Evolutionary conservation across 2,113 vertebrate species (phyloP), one percentile per base, ranked within the genome.

Genomic region (Sus scrofa): DNA sequence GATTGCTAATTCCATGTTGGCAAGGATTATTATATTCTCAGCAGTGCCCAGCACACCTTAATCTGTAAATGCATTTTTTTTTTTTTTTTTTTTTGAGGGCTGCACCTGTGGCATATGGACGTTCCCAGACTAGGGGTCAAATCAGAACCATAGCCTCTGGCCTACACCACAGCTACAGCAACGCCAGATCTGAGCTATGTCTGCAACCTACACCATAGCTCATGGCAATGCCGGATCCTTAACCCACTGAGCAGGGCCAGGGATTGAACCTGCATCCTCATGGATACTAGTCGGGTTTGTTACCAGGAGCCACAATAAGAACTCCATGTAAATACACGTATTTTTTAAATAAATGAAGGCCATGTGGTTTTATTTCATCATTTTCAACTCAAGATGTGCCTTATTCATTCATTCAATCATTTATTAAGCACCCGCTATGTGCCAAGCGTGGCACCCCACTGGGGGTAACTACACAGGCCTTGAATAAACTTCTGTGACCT

Each of bases 401-500:
- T 63, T 22, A 50, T 50, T 67, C 60, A 88, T 10, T 27, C 67
- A 52, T 73, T 44, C 44, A 54, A 0, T 77, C 54, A 52, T 12
- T 39, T 32, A 37, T 7, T 12, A 52, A 93, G 88, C 62, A 95
- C 83, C 77, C 74, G 65, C 91, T 97, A 86, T 60, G 14, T 19
- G 39, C 92, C 96, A 96, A 98, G 96, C 91, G 87, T 7, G 2
- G n/a, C 4, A 70, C 27, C 12, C 14, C n/a, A 78, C 54, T 9
- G 37, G 71, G 13, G 75, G 5, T 94, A 91, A 96, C 95, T 95
- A 87, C 97, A 95, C 77, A 82, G 87, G 95, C 97, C 98, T 98
- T 96, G 97, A 98, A 98, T 95, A 96, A 98, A 97, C 91, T 94
- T 97, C 96, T 97, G 97, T 95, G 97, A 96, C 95, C 97, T 97